Base-by-base conservation (phyloP, 1,140 invertebrate species). In the Pissodes strobi region DNA sequence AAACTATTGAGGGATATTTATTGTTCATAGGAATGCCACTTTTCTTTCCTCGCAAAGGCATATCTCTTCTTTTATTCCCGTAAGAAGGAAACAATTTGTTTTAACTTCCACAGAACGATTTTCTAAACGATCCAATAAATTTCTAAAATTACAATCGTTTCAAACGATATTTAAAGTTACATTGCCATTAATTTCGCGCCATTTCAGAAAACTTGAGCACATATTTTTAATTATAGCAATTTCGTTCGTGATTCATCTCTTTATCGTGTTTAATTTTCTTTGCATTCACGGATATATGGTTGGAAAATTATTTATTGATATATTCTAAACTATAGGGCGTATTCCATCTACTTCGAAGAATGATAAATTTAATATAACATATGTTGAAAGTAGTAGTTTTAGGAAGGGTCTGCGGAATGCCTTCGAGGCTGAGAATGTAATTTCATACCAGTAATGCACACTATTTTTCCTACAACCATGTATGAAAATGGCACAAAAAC, bases 81-180 rank as follows among this genome's bases (percentile, higher is more conserved):
- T 51, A 61, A 61, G 46, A 25, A 59, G 45, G 27, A 61, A 61
- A 61, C 46, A 61, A 61, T 61, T 61, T 61, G 58, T 61, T 61
- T 61, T 61, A 61, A 61, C 58, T 61, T 61, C 19, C 22, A 21
- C 48, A 61, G 37, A 61, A 41, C 58, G 48, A 49, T 61, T 39
- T 49, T 61, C 49, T 43, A 61, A 61, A 61, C 37, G 58, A 51
- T 46, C 45, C 51, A 61, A 61, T 61, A 61, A 61, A 61, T 61
- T 61, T 51, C 48, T 61, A 39, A 51, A 61, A 61, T 61, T 61
- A 61, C 58, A 27, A 61, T 51, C 58, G 34, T 51, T 61, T 61
- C 43, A 51, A 61, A 51, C 58, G 58, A 51, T 51, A 61, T 51
- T 61, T 61, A 61, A 61, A 49, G 37, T 61, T 61, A 61, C 30